These are phyloP conservation scores for Melanostoma mellinum DNA, from an alignment of 2,888 invertebrate species.

Conservation along the genomic window DNA sequence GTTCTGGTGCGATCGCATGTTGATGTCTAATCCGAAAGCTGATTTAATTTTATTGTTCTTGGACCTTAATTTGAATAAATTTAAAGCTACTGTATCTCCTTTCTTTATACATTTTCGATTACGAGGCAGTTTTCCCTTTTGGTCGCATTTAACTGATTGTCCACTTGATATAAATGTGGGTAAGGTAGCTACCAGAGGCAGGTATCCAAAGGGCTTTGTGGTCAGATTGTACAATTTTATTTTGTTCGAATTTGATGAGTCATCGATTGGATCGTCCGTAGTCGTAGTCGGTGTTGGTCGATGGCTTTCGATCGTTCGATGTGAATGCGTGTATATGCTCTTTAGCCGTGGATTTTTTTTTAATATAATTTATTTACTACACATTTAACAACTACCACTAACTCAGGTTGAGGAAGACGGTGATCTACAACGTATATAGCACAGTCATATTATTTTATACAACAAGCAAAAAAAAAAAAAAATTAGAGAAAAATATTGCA, in stretches of 20 bases:
- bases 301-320: slow-evolving; percentile 13
- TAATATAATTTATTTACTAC: slow-evolving; percentile 23
- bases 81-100: slow-evolving; percentile 51
- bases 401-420: slow-evolving; percentile 28
- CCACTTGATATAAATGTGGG: slow-evolving; percentile 36
- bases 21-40: slow-evolving; percentile 48
- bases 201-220: slow-evolving; percentile 34
- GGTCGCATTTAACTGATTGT: slow-evolving; percentile 43
- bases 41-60: slow-evolving; percentile 49
- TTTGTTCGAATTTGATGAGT: slow-evolving; percentile 52
- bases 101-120: slow-evolving; percentile 17
- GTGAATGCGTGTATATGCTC: slow-evolving; percentile 11
- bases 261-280: slow-evolving; percentile 39
- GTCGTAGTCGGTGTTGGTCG: neutral
- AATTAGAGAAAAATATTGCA: slow-evolving; percentile 12
- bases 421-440: slow-evolving; percentile 33
- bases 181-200: neutral
- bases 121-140: slow-evolving; percentile 10
- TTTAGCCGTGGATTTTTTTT: neutral
- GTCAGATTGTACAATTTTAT: slow-evolving; percentile 36
- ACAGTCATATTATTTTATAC: neutral
- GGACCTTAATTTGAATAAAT: slow-evolving; percentile 50
- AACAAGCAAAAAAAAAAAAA: slow-evolving; percentile 21
- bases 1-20: slow-evolving; percentile 43
- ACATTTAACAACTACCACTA: slow-evolving; percentile 25